Percentiles rank a stretch among this genome's conserved stretches.
Evolutionary conservation across 2,888 invertebrate genomes (phyloP).

Genomic region (Patella ulyssiponensis): DNA sequence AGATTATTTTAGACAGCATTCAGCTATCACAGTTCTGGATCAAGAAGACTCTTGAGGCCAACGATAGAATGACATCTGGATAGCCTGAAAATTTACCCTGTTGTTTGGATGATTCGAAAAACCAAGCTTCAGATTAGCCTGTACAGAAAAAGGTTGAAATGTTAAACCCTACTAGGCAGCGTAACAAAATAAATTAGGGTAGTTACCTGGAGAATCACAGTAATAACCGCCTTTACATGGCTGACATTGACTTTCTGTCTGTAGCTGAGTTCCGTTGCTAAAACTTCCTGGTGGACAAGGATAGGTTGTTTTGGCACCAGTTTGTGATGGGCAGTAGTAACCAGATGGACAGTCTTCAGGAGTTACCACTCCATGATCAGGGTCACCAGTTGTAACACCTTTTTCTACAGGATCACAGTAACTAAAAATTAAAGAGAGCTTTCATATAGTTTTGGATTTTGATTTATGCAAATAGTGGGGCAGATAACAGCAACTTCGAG

Average conservation of each 20-base stretch:
- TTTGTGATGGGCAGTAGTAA: constrained; percentile 62
- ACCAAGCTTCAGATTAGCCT: too few relatives aligned
- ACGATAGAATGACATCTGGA: too few relatives aligned
- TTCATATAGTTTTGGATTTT: not conserved
- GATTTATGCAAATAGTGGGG: too few relatives aligned
- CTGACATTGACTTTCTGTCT: constrained; percentile 53
- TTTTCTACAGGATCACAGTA: constrained; percentile 65
- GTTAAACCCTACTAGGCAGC: too few relatives aligned
- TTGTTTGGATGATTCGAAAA: too few relatives aligned
- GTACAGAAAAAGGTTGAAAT: too few relatives aligned
- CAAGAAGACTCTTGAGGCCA: too few relatives aligned
- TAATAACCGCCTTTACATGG: constrained; percentile 60
- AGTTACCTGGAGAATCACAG: constrained; percentile 49
- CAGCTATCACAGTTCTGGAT: not conserved
- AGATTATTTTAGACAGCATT: not conserved
- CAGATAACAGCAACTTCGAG: too few relatives aligned
- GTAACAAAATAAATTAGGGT: too few relatives aligned
- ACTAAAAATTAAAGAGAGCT: constrained; percentile 34
- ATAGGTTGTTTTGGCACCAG: constrained; percentile 49
- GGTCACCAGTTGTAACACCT: constrained; percentile 42
- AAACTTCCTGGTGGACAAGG: constrained; percentile 66
- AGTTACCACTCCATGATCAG: constrained; percentile 53
- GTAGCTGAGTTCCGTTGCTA: constrained; percentile 57
- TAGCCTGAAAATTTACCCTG: too few relatives aligned
- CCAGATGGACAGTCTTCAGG: constrained; percentile 60